Evolutionary conservation across 1,140 invertebrate genomes (phyloP), one percentile per base, ranked within the genome.

Genomic region (Paraescarpia echinospica): DNA sequence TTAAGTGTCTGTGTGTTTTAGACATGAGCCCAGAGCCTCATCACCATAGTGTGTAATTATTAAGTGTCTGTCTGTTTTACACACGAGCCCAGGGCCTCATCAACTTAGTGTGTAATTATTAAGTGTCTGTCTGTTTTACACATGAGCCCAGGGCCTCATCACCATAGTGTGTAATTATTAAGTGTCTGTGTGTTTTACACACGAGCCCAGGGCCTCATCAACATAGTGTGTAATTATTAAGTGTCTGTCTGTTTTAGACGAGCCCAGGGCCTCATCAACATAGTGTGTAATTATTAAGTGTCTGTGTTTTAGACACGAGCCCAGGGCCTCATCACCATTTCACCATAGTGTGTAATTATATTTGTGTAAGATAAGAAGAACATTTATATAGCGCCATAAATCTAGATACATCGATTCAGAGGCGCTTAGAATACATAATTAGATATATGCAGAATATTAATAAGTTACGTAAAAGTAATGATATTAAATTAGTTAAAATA

Each of bases 301-400:
- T 22, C 94, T 96, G 91, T 91, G n/a, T 94, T 95, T 48, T 94
- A 97, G 97, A 97, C 97, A 0, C 91, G 98, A 92, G 97, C 98
- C 2, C 98, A 99, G 95, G 97, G 97, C 14, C 96, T 99, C n/a
- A 97, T 98, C n/a, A n/a, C n/a, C n/a, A n/a, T n/a, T n/a, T n/a
- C n/a, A n/a, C n/a, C n/a, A n/a, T n/a, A n/a, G n/a, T n/a, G n/a
- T n/a, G n/a, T n/a, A n/a, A n/a, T n/a, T n/a, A n/a, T n/a, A n/a
- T n/a, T n/a, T n/a, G n/a, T n/a, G n/a, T n/a, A n/a, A n/a, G n/a
- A n/a, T n/a, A n/a, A n/a, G n/a, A n/a, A n/a, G n/a, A n/a, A n/a
- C n/a, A n/a, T n/a, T n/a, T n/a, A n/a, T n/a, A n/a, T n/a, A n/a
- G n/a, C n/a, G n/a, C n/a, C n/a, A n/a, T n/a, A n/a, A n/a, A n/a